These are phyloP conservation scores for Molossus alvarezi DNA, from an alignment of 2,797 vertebrate genomes.

Conservation along the genomic window DNA sequence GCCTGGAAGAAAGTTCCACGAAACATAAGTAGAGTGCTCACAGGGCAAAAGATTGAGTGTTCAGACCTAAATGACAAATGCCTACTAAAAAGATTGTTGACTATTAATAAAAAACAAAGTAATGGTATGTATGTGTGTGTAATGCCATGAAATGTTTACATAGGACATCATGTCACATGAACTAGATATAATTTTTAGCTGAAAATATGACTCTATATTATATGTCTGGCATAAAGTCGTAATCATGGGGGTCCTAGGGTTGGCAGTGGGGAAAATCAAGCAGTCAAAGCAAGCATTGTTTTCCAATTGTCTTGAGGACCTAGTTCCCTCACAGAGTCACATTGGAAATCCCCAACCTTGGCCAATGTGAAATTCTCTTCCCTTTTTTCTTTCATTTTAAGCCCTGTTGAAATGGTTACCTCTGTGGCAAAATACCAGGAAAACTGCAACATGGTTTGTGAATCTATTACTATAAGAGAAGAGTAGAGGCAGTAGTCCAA, in stretches of 20 bases:
- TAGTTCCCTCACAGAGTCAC: background rate
- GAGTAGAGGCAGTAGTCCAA: background rate
- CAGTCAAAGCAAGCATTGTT: background rate
- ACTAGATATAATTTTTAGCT: slow-evolving; percentile 29
- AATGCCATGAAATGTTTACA: slow-evolving; percentile 8
- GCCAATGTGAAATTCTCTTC: background rate
- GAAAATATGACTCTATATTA: slow-evolving; percentile 37
- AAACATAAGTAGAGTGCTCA: background rate
- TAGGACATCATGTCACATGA: slow-evolving; percentile 7
- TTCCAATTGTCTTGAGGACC: slow-evolving; percentile 9
- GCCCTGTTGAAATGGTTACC: background rate
- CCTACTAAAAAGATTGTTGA: background rate
- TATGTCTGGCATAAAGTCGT: background rate
- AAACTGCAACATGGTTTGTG: background rate
- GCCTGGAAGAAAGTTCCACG: background rate
- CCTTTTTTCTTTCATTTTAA: background rate
- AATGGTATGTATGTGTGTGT: background rate
- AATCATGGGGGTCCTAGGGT: background rate
- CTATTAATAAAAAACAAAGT: background rate
- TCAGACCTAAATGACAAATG: background rate
- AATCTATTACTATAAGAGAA: background rate
- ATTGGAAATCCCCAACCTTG: background rate
- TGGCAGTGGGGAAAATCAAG: background rate
- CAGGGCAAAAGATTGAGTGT: background rate
- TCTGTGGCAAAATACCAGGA: background rate